Evolutionary conservation across 2,797 vertebrate genomes (phyloP).

Genomic region (Calcarius lapponicus): DNA sequence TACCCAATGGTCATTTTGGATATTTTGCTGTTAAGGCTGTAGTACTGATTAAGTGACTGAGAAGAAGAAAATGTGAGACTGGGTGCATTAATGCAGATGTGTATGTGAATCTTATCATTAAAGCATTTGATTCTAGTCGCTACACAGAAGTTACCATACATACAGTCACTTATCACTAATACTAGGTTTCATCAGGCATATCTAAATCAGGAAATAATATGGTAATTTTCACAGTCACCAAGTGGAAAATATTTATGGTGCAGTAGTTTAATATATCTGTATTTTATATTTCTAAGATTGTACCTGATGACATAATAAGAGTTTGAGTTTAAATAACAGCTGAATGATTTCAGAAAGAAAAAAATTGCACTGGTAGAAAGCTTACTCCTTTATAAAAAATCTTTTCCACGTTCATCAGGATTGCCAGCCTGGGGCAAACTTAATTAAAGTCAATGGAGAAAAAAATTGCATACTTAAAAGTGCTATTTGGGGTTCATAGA

Average conservation of each 20-base stretch:
- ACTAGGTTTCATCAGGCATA: constrained; percentile 52
- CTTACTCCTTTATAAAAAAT: constrained; percentile 66
- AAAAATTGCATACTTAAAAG: constrained; percentile 76
- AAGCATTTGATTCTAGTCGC: background rate
- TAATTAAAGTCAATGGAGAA: constrained; percentile 82
- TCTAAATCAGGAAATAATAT: constrained; percentile 70
- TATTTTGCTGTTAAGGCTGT: background rate
- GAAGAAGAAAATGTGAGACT: background rate
- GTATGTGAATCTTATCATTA: background rate
- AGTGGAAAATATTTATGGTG: constrained; percentile 74
- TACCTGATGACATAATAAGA: constrained; percentile 68
- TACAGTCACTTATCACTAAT: constrained; percentile 52
- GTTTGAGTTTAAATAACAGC: constrained; percentile 67
- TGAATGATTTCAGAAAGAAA: constrained; percentile 59
- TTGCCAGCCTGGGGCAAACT: constrained; percentile 74
- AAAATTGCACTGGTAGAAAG: constrained; percentile 29
- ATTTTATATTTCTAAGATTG: constrained; percentile 70
- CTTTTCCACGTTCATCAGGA: constrained; percentile 62
- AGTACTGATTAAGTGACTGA: background rate
- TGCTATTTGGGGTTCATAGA: constrained; percentile 70
- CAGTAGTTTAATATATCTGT: constrained; percentile 66
- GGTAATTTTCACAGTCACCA: constrained; percentile 70
- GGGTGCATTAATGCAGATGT: background rate
- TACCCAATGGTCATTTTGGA: background rate
- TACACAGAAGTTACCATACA: constrained; percentile 13